Conservation (phyloP, 2,113 vertebrate genomes). For the Poeciliopsis prolifica region DNA sequence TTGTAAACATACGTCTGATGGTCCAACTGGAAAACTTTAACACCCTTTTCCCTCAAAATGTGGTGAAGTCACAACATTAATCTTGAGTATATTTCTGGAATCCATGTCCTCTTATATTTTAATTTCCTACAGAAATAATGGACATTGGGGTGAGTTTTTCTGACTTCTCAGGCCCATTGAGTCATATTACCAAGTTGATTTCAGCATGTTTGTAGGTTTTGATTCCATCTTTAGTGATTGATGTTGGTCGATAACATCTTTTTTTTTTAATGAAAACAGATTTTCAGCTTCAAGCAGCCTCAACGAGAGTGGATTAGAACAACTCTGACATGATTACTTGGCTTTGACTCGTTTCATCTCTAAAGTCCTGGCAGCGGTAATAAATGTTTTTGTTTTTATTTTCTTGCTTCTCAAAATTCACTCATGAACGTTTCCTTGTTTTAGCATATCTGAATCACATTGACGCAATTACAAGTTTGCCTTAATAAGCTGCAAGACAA, state of each 20-base stretch:
- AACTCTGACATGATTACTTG: slow-evolving; percentile 56
- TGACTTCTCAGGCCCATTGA: neutral
- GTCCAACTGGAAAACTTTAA: neutral
- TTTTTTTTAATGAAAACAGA: slow-evolving; percentile 19
- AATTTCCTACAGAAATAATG: neutral
- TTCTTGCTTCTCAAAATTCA: slow-evolving; percentile 1
- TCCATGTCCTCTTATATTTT: neutral
- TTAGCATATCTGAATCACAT: neutral
- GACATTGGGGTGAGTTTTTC: neutral
- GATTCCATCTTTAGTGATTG: slow-evolving; percentile 2
- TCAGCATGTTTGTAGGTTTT: slow-evolving; percentile 12
- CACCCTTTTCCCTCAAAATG: no score
- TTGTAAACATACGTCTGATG: neutral
- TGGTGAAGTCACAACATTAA: neutral
- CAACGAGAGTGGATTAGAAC: slow-evolving; percentile 47
- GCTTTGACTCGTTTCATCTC: slow-evolving; percentile 29
- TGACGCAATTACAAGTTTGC: slow-evolving; percentile 13
- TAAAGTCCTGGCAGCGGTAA: slow-evolving; percentile 32
- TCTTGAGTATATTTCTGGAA: neutral
- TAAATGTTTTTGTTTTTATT: slow-evolving; percentile 34
- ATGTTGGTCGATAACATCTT: slow-evolving; percentile 19
- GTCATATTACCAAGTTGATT: slow-evolving; percentile 12
- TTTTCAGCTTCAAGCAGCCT: slow-evolving; percentile 21
- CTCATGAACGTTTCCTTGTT: neutral
- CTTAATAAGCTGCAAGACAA: slow-evolving; percentile 30